Percentiles rank a stretch among this genome's conserved stretches.
phyloP scores from a whole-genome alignment of 2,113 vertebrate genomes.

The Vidua chalybeata region DNA sequence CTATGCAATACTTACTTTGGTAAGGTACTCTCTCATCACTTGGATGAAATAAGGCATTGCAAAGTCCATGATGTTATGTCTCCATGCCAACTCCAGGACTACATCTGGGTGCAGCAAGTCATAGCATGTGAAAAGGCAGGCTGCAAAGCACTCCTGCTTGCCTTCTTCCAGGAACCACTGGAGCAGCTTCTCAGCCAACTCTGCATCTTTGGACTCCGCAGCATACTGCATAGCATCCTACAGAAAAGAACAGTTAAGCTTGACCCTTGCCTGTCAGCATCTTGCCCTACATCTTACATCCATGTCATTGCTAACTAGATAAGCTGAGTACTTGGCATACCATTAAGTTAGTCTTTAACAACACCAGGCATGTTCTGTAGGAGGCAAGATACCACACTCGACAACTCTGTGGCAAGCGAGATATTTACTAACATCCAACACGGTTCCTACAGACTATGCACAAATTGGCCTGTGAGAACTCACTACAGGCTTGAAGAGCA shows the following conservation, averaged over 20 bases:
- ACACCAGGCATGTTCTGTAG: neutral
- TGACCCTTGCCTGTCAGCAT: neutral
- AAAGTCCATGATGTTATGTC: slow-evolving; percentile 86
- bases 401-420: neutral
- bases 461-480: neutral
- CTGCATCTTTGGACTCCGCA: slow-evolving; percentile 85
- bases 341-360: neutral
- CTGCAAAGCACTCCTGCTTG: slow-evolving; percentile 85
- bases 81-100: slow-evolving; percentile 90
- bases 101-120: slow-evolving; percentile 87
- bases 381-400: neutral
- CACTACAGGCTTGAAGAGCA: neutral
- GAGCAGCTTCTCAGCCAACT: slow-evolving; percentile 84
- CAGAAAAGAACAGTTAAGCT: neutral
- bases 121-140: slow-evolving; percentile 88
- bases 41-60: slow-evolving; percentile 93
- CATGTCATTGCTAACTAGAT: neutral
- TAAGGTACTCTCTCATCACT: slow-evolving; percentile 89
- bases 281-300: neutral
- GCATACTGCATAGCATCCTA: slow-evolving; percentile 91
- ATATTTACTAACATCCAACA: neutral
- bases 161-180: slow-evolving; percentile 91
- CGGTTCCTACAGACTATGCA: neutral
- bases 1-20: slow-evolving; percentile 78
- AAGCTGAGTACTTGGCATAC: neutral